Evolutionary conservation across 64 coral and sea anemone species (phyloP).

Genomic region (Porites lutea): DNA sequence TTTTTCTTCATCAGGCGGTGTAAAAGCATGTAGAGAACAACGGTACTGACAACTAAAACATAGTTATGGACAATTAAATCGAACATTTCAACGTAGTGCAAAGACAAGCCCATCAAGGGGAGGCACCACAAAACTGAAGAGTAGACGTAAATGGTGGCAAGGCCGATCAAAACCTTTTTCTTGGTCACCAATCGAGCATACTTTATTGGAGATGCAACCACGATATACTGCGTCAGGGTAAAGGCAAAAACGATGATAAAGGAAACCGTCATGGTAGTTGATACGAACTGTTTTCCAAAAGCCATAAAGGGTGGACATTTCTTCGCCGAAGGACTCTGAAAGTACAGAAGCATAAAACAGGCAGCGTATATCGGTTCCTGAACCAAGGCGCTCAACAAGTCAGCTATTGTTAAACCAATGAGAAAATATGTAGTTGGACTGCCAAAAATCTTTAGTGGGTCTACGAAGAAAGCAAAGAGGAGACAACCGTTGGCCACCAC

Average conservation of each 20-base stretch:
- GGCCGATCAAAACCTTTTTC: not conserved
- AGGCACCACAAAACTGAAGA: conserved; percentile 2
- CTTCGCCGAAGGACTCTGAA: not conserved
- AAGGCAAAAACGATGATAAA: conserved; percentile 34
- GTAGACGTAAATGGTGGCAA: not conserved
- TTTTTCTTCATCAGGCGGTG: conserved; percentile 14
- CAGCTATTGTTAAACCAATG: conserved; percentile 41
- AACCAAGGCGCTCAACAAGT: conserved; percentile 38
- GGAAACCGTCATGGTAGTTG: conserved; percentile 4
- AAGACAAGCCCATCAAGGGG: not conserved
- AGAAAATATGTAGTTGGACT: conserved; percentile 59
- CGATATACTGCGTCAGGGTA: conserved; percentile 35
- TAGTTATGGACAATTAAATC: conserved; percentile 5
- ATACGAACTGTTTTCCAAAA: not conserved
- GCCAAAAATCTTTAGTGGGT: conserved; percentile 42
- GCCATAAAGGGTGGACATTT: not conserved
- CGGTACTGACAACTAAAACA: not conserved
- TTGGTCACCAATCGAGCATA: not conserved
- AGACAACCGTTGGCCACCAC: conserved; percentile 45
- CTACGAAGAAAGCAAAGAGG: conserved; percentile 47
- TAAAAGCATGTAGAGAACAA: conserved; percentile 16
- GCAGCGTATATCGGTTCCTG: conserved; percentile 39
- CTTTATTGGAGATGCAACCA: conserved; percentile 30
- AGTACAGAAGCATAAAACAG: not conserved
- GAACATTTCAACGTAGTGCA: not conserved